Conservation (phyloP, 64 coral and sea anemone genomes). For the Stylophora pistillata region DNA sequence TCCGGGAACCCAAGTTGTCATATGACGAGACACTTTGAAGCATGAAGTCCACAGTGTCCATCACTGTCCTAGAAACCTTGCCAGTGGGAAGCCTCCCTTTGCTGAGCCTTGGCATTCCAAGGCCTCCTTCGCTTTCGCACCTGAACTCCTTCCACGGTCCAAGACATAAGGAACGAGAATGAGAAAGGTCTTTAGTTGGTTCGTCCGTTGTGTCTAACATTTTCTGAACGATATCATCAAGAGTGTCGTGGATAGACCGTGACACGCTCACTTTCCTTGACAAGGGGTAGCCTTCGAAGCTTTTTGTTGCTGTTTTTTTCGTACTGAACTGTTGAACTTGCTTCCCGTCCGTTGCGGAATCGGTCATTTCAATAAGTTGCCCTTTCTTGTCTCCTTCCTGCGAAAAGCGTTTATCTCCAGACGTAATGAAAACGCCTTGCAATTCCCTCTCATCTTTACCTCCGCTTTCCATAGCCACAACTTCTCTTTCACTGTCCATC, state of each 20-base stretch:
- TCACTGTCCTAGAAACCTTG: conserved; percentile 18
- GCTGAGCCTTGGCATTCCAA: neutral
- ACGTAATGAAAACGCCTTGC: neutral
- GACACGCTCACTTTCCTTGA: conserved; percentile 11
- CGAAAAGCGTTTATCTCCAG: neutral
- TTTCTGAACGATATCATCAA: conserved; percentile 33
- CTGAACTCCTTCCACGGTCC: neutral
- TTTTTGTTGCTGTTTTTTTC: neutral
- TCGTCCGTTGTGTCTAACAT: conserved; percentile 23
- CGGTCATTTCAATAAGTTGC: neutral
- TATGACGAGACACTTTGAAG: conserved; percentile 30
- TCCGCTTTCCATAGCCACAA: neutral
- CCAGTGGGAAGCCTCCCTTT: neutral
- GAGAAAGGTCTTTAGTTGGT: neutral
- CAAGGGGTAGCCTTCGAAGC: neutral
- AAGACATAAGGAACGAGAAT: neutral
- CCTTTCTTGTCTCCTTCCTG: neutral
- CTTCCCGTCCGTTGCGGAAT: neutral
- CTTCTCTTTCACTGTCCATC: neutral
- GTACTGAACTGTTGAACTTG: neutral
- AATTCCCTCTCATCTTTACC: conserved; percentile 9
- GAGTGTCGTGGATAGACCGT: conserved; percentile 21
- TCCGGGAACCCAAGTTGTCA: neutral
- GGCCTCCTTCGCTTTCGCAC: neutral
- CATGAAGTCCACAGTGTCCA: conserved; percentile 23